Conservation (phyloP, 1,140 invertebrate species). For the Eriocheir sinensis region DNA sequence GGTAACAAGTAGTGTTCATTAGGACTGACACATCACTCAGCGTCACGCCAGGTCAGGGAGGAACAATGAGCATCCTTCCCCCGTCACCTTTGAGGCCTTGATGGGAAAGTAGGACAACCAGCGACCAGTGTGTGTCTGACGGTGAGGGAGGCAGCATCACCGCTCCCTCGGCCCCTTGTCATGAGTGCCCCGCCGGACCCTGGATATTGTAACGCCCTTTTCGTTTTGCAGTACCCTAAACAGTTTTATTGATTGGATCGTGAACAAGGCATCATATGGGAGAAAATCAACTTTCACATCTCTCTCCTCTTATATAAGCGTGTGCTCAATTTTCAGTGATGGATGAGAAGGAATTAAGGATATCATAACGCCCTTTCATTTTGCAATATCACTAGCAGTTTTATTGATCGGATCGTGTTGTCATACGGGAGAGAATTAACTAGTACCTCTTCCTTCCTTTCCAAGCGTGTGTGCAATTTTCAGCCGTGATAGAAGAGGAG, state of each 20-base stretch:
- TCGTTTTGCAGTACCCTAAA: neutral
- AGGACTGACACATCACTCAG: neutral
- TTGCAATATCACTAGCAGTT: neutral
- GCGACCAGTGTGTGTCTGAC: constrained; percentile 32
- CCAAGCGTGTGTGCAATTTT: too few species aligned
- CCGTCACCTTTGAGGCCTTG: constrained; percentile 5
- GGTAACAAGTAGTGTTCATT: neutral
- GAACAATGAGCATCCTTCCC: neutral
- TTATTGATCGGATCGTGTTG: neutral
- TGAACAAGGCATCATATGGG: neutral
- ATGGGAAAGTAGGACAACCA: constrained; percentile 66
- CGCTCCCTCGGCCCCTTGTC: neutral
- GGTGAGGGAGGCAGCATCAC: neutral
- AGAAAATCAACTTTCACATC: neutral
- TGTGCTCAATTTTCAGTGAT: too few species aligned
- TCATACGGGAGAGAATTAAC: neutral
- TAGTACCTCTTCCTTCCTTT: neutral
- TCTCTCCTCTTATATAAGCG: too few species aligned
- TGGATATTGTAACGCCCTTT: constrained; percentile 40
- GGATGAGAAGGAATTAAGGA: too few species aligned
- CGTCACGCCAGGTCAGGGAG: neutral
- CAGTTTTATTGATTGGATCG: neutral
- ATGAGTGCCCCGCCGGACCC: neutral
- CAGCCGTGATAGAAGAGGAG: too few species aligned
- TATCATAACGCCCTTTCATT: too few species aligned